Base-by-base conservation (phyloP, 2,888 invertebrate species). In the Andrena hattorfiana region DNA sequence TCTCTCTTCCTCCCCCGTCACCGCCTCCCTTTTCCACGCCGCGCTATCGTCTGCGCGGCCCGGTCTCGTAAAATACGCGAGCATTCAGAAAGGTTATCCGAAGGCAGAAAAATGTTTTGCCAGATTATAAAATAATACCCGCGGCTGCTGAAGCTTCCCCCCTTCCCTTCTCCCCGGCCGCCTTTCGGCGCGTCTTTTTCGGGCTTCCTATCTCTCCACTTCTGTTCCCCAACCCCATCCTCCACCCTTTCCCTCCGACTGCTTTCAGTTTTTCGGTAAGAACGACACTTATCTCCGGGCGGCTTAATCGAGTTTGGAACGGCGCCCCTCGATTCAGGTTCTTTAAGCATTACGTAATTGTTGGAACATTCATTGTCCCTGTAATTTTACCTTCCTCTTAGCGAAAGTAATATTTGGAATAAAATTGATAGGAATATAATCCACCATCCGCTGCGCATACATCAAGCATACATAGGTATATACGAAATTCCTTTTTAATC, bases 91-190 rank as follows among this genome's bases (percentile, higher is more conserved):
- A 75, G 69, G 73, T 81, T 82, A 82, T 87, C 70, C 87, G 77
- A 74, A 78, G 85, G 77, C 79, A 81, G 85, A 91, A 90, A 90
- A 91, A 91, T 90, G 87, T 91, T 90, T 91, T 87, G 84, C 71
- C 84, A 86, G 86, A 87, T 91, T 90, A 89, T 81, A 72, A 84
- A 84, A 83, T 81, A 84, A 84, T 83, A 75, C 79, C 64, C 51
- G 35, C 48, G 54, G 42, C 54, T 26, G 60, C n/a, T 51, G n/a
- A 48, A 78, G 60, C 62, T 77, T 48, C 28, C 54, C 26, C 3
- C 2, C 7, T 7, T 10, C 26, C n/a, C 16, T 13, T 63, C 20
- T 2, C 7, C 8, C 16, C n/a, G 13, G 30, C 32, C 35, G 8
- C 23, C n/a, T 42, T 3, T 51, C 23, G 16, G 20, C 20, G 54